Conservation (phyloP, 1,140 invertebrate genomes). For the Leucophenga varia region DNA sequence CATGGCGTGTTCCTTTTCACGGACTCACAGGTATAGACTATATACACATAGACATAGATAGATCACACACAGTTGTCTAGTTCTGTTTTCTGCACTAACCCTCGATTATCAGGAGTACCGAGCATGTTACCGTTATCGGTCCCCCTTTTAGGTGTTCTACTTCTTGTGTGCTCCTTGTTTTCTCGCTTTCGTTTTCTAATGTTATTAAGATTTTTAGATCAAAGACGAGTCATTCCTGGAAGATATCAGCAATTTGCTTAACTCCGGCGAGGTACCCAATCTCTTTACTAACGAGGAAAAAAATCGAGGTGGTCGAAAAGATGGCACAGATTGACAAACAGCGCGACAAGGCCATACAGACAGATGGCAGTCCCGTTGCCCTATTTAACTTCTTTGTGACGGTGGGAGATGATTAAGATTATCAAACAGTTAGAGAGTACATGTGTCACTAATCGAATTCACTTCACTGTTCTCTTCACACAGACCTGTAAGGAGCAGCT, state of each 20-base stretch:
- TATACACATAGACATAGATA: too few species aligned
- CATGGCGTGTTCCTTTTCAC: conserved; percentile 91
- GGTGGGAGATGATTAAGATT: too few species aligned
- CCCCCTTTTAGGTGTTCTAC: too few species aligned
- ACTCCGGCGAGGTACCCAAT: conserved; percentile 93
- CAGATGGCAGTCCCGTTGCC: conserved; percentile 85
- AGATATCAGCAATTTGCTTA: conserved; percentile 91
- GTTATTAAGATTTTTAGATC: conserved; percentile 71
- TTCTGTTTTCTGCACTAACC: too few species aligned
- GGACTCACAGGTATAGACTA: conserved; percentile 82
- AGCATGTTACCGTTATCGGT: too few species aligned
- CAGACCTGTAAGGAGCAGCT: conserved; percentile 86
- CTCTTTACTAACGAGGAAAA: conserved; percentile 86
- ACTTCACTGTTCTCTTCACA: background rate
- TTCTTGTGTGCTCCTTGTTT: too few species aligned
- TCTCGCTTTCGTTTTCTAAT: conserved; percentile 5
- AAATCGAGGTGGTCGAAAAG: conserved; percentile 90
- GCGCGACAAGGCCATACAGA: conserved; percentile 85
- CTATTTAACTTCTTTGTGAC: conserved; percentile 91
- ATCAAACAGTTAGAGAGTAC: too few species aligned
- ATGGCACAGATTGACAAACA: conserved; percentile 90
- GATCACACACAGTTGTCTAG: too few species aligned
- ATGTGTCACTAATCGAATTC: too few species aligned
- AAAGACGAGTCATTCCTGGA: conserved; percentile 93
- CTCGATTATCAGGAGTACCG: too few species aligned